Percentiles rank a stretch among this genome's conserved stretches.
These are phyloP conservation scores for Blomia tropicalis DNA, from an alignment of 2,888 invertebrate genomes.

Conservation along the genomic window DNA sequence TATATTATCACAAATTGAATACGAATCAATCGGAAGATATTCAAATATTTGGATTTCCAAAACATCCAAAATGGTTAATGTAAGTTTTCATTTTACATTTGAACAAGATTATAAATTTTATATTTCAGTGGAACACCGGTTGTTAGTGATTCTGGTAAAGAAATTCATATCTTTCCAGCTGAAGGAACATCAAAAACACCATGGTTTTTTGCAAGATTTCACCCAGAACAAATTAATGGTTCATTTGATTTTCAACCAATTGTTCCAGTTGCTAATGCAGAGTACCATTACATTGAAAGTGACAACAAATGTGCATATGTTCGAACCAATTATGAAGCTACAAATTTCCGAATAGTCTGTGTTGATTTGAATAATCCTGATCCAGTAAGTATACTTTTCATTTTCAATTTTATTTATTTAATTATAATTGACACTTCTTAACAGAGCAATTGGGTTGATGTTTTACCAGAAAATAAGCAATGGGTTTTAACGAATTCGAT, in stretches of 20 bases:
- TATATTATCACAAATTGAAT: conserved; percentile 24
- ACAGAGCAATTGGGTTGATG: conserved; percentile 35
- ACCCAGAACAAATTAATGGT: background rate
- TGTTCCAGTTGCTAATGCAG: background rate
- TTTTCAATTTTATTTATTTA: background rate
- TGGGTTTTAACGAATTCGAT: conserved; percentile 37
- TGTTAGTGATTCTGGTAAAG: conserved; percentile 19
- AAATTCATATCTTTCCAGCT: conserved; percentile 20
- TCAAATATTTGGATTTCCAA: conserved; percentile 22
- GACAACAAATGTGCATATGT: conserved; percentile 20
- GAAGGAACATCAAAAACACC: conserved; percentile 20
- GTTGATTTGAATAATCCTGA: conserved; percentile 9
- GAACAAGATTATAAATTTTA: background rate
- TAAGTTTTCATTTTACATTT: background rate
- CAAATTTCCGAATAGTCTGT: conserved; percentile 20
- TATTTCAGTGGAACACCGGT: conserved; percentile 15
- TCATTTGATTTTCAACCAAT: background rate
- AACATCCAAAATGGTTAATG: conserved; percentile 24
- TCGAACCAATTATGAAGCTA: conserved; percentile 24
- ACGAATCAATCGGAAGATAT: conserved; percentile 24
- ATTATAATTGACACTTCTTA: conserved; percentile 10
- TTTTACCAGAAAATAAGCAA: conserved; percentile 35
- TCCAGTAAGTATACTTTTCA: background rate
- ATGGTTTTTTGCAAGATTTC: conserved; percentile 19
- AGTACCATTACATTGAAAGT: conserved; percentile 21